These are phyloP conservation scores for Ambastaia sidthimunki DNA, from an alignment of 2,797 vertebrate species.

Conservation along the genomic window DNA sequence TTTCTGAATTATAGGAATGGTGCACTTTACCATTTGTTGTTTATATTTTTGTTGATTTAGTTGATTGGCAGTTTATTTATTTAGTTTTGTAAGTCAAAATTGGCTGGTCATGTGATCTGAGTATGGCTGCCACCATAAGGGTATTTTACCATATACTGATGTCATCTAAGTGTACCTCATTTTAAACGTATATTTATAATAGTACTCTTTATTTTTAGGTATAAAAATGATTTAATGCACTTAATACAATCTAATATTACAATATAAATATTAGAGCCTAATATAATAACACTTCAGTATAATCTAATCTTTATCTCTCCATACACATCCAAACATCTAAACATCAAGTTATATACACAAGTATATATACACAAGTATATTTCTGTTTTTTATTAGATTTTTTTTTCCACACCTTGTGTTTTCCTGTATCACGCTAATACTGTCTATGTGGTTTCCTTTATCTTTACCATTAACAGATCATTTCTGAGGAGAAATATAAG, in stretches of 20 bases:
- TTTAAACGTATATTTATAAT: neutral
- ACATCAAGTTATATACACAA: no score
- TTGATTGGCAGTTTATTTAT: neutral
- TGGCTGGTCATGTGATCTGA: neutral
- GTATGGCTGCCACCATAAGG: neutral
- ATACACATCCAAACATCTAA: no score
- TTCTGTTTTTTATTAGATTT: no score
- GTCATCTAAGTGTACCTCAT: neutral
- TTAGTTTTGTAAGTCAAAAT: neutral
- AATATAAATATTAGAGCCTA: no score
- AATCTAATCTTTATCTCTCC: no score
- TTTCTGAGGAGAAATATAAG: conserved; percentile 90
- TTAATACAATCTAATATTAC: no score
- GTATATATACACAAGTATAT: no score
- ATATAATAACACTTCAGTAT: no score
- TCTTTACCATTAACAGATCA: conserved; percentile 79
- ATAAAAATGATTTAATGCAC: no score
- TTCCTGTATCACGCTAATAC: neutral
- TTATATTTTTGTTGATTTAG: neutral
- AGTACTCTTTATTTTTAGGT: neutral
- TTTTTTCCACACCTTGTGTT: neutral
- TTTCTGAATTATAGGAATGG: neutral
- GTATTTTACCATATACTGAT: no score
- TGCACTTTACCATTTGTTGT: neutral
- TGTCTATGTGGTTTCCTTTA: neutral